Conservation (phyloP, 2,797 vertebrate species). For the Scomberomorus guttatus region DNA sequence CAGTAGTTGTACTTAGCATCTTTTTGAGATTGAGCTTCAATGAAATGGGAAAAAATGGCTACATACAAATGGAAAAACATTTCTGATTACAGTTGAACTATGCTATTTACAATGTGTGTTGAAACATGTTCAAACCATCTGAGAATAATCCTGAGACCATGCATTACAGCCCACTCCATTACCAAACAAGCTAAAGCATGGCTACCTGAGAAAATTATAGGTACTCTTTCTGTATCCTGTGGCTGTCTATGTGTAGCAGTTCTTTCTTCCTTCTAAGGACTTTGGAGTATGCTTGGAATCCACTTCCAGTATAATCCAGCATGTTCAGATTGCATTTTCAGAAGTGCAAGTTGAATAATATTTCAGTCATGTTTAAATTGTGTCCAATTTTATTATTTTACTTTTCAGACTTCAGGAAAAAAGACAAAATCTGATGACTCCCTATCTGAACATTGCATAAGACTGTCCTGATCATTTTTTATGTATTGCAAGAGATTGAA, state of each 20-base stretch:
- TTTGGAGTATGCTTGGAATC: not conserved
- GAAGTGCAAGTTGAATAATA: constrained; percentile 20
- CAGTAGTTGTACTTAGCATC: not conserved
- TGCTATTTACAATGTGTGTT: too few relatives aligned
- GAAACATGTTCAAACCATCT: not conserved
- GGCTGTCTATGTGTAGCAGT: not conserved
- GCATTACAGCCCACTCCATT: not conserved
- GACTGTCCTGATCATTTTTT: constrained; percentile 20
- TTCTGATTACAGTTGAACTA: not conserved
- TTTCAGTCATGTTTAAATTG: constrained; percentile 27
- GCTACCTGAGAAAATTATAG: not conserved
- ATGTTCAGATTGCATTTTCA: constrained; percentile 4
- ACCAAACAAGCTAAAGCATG: too few relatives aligned
- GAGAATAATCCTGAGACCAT: not conserved
- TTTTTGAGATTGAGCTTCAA: not conserved
- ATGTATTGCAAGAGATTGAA: constrained; percentile 45
- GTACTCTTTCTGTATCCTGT: not conserved
- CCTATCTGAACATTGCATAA: constrained; percentile 33
- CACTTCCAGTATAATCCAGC: not conserved
- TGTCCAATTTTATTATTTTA: constrained; percentile 25
- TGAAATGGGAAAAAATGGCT: not conserved
- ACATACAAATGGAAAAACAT: not conserved
- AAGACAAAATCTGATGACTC: constrained; percentile 18
- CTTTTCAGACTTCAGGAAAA: constrained; percentile 27
- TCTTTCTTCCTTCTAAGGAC: not conserved